phyloP scores from a whole-genome alignment of 2,888 invertebrate genomes.

The Serripes groenlandicus region DNA sequence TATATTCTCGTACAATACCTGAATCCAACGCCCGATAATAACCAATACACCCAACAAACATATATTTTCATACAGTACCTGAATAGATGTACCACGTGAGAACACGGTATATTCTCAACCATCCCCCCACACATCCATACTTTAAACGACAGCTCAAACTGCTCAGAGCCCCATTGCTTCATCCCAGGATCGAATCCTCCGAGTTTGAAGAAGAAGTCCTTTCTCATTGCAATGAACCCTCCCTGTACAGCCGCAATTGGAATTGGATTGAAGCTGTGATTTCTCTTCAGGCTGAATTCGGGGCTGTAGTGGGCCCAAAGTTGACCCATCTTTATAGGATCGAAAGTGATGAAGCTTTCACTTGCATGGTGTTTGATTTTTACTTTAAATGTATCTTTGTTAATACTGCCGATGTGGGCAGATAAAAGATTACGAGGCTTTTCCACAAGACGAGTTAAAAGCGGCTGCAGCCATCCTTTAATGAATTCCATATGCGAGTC shows the following conservation, averaged over 20 bases:
- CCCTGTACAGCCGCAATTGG: conserved; percentile 52
- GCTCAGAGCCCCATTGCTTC: conserved; percentile 66
- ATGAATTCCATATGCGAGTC: conserved; percentile 68
- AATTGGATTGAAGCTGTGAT: conserved; percentile 48
- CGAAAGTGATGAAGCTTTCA: conserved; percentile 25
- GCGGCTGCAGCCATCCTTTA: conserved; percentile 67
- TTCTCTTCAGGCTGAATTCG: conserved; percentile 30
- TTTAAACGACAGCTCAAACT: conserved; percentile 62
- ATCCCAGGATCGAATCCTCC: conserved; percentile 68
- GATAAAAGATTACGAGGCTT: conserved; percentile 58
- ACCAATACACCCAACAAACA: too few species aligned
- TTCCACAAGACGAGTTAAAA: conserved; percentile 52
- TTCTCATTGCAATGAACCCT: conserved; percentile 59
- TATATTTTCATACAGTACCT: too few species aligned
- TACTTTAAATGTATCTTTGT: conserved; percentile 38
- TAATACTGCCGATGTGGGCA: conserved; percentile 58
- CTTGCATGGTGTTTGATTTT: not conserved
- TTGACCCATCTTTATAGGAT: conserved; percentile 45
- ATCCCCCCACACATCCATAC: conserved; percentile 68
- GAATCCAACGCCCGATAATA: too few species aligned
- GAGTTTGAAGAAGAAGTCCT: conserved; percentile 56
- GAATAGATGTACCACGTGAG: conserved; percentile 64
- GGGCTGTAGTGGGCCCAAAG: conserved; percentile 44
- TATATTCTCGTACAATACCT: too few species aligned
- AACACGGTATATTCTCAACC: conserved; percentile 67